phyloP scores from a whole-genome alignment of 1,140 invertebrate genomes.

The Chionoecetes opilio region DNA sequence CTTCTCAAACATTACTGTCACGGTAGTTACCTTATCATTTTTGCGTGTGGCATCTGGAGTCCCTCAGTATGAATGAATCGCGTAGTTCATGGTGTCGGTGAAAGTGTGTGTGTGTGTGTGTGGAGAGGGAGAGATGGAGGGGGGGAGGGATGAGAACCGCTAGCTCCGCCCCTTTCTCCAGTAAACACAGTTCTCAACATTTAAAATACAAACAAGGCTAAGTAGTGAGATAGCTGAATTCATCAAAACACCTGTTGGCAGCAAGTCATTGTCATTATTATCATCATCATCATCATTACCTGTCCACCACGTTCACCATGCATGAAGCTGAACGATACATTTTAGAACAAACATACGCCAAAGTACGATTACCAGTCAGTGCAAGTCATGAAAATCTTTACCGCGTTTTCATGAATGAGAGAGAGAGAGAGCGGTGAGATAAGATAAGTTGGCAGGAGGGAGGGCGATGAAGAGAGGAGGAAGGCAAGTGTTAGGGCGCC shows the following conservation, averaged over 20 bases:
- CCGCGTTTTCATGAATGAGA: neutral
- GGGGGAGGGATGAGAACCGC: neutral
- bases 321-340: too few species aligned
- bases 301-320: too few species aligned
- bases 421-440: neutral
- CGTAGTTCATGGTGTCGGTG: slow-evolving; percentile 64
- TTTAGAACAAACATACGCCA: too few species aligned
- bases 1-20: neutral
- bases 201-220: too few species aligned
- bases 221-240: too few species aligned
- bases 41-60: neutral
- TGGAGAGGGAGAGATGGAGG: neutral
- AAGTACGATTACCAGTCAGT: neutral
- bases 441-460: neutral
- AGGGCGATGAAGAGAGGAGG: slow-evolving; percentile 28
- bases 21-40: neutral
- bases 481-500: too few species aligned
- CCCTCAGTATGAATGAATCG: slow-evolving; percentile 65
- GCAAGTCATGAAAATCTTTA: neutral
- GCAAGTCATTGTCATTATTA: too few species aligned
- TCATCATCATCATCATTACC: too few species aligned
- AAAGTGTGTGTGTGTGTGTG: neutral
- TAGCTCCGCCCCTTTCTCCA: too few species aligned
- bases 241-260: too few species aligned
- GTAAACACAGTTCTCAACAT: too few species aligned